Evolutionary conservation across 2,888 invertebrate genomes (phyloP).

Genomic region (Cremastinae sp.): DNA sequence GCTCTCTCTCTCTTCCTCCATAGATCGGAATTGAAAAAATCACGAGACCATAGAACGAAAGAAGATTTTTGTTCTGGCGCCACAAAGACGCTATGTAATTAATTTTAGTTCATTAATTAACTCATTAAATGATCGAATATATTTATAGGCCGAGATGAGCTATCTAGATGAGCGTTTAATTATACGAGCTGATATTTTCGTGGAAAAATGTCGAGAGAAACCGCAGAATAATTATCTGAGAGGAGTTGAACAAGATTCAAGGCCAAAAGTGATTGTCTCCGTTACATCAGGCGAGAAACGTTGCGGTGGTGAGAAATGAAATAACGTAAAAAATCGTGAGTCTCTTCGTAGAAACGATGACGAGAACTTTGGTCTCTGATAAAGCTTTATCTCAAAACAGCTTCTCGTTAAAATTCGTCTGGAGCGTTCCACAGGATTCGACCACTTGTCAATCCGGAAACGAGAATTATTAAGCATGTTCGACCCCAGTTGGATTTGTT

Average conservation of each 20-base stretch:
- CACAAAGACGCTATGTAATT: background rate
- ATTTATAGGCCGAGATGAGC: background rate
- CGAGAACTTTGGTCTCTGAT: conserved; percentile 5
- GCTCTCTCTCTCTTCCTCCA: background rate
- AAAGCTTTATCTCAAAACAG: conserved; percentile 31
- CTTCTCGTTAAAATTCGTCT: conserved; percentile 37
- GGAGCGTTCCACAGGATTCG: conserved; percentile 44
- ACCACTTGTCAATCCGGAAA: conserved; percentile 56
- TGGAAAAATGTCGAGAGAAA: conserved; percentile 7
- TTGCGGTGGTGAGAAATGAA: background rate
- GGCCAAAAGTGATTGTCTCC: conserved; percentile 35
- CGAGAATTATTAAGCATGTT: conserved; percentile 41
- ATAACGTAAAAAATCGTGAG: background rate
- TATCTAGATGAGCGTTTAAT: background rate
- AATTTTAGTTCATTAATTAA: too few species aligned
- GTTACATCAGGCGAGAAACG: background rate
- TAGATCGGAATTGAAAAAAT: conserved; percentile 4
- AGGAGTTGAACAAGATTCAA: conserved; percentile 31
- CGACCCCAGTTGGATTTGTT: conserved; percentile 22
- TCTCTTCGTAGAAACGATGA: background rate
- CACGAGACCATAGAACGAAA: conserved; percentile 14
- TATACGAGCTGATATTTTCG: background rate
- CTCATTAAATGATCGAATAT: too few species aligned
- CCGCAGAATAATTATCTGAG: conserved; percentile 8
- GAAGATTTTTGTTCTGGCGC: conserved; percentile 12